These are phyloP conservation scores for Vandiemenella viatica DNA, from an alignment of 2,888 invertebrate genomes.

Conservation along the genomic window DNA sequence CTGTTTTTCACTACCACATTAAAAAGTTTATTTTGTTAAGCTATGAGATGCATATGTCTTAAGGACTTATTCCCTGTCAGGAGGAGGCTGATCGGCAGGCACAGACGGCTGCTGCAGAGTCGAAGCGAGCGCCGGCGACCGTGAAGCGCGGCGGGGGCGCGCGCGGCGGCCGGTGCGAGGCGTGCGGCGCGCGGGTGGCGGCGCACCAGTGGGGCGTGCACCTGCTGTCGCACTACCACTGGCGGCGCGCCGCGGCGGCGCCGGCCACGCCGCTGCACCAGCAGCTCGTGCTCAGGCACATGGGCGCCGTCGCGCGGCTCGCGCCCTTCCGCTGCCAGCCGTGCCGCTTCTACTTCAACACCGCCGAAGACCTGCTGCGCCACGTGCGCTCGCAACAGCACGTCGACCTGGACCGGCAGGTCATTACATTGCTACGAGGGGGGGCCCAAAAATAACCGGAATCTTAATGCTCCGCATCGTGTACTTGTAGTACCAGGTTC, in stretches of 20 bases:
- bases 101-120: neutral
- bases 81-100: neutral
- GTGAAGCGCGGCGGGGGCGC: neutral
- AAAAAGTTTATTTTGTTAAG: too few relatives aligned
- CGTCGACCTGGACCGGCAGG: slow-evolving; percentile 31
- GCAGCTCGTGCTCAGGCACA: slow-evolving; percentile 55
- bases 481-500: too few relatives aligned
- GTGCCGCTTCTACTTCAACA: slow-evolving; percentile 75
- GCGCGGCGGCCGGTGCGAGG: slow-evolving; percentile 38
- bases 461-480: too few relatives aligned
- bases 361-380: slow-evolving; percentile 46
- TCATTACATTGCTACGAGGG: slow-evolving; percentile 15
- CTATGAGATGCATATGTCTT: too few relatives aligned
- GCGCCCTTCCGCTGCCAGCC: slow-evolving; percentile 74
- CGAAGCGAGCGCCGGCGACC: neutral
- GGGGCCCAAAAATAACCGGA: too few relatives aligned
- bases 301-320: slow-evolving; percentile 60
- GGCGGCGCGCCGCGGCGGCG: slow-evolving; percentile 39
- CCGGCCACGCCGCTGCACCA: slow-evolving; percentile 30
- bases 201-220: slow-evolving; percentile 64
- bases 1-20: too few relatives aligned
- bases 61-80: neutral
- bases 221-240: slow-evolving; percentile 73
- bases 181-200: slow-evolving; percentile 54
- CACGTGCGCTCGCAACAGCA: slow-evolving; percentile 61